Base-by-base conservation (phyloP, 1,140 invertebrate genomes). In the Ladona fulva region DNA sequence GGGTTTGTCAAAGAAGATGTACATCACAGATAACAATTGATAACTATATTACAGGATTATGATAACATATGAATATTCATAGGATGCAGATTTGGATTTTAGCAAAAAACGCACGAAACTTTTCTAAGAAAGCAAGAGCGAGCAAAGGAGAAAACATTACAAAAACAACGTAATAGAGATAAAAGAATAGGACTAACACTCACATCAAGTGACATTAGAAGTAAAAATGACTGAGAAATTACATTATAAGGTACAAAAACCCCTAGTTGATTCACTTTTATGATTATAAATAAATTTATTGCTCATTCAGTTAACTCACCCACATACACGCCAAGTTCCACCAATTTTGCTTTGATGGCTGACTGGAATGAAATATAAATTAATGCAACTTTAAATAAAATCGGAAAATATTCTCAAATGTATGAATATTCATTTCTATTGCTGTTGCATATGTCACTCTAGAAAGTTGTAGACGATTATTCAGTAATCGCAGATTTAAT, bases 341-440 rank as follows among this genome's bases (percentile, higher is more conserved):
- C 89, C n/a, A 98, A 86, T 84, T 97, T 98, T 25, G 95, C 95
- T 86, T 96, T 96, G 79, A 98, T 96, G 25, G 95, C 95, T 82
- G 92, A 93, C 94, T 94, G 85, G 83, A 90, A 90, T 80, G 79
- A 83, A 85, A 83, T 82, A 86, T 66, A 19, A 19, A 6, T 6
- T 66, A 19, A 3, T 66, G n/a, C 12, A 66, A 6, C 3, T 5
- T 66, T 22, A 16, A 66, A 12, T 1, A 12, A 6, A 66, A 6
- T 22, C 3, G 52, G 3, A 66, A 66, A 16, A 22, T 66, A 66
- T 22, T 19, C 5, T 19, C n/a, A 19, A 66, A 66, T 66, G 3
- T 5, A 66, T 22, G 3, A 66, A 6, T 22, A 66, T 22, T 66
- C 12, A 5, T 16, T 3, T 12, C 52, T 66, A 22, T 66, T 12